A percentile compares a stretch with the other conserved stretches of the same genome.
These are phyloP conservation scores for Eidolon helvum DNA, from an alignment of 2,113 vertebrate species.

Conservation along the genomic window DNA sequence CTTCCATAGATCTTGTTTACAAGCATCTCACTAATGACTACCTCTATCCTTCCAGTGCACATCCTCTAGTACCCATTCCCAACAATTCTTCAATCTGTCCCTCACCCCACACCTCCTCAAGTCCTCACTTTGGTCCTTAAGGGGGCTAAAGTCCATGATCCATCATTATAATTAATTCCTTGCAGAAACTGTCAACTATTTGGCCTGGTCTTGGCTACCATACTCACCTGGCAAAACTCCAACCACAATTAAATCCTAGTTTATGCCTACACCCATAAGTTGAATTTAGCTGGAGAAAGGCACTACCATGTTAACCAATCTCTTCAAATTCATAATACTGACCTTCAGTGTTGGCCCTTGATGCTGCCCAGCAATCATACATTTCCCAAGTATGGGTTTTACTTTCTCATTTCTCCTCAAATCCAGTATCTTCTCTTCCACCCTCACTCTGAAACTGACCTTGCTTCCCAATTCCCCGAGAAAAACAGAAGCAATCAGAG, in stretches of 20 bases:
- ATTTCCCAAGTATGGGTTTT: neutral
- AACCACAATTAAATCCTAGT: neutral
- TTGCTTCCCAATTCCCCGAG: neutral
- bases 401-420: neutral
- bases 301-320: neutral
- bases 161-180: neutral
- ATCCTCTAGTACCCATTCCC: neutral
- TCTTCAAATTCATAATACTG: neutral
- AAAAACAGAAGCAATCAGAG: neutral
- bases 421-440: neutral
- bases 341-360: neutral
- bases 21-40: neutral
- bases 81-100: neutral
- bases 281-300: neutral
- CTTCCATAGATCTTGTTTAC: neutral
- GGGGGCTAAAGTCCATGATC: neutral
- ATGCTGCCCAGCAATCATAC: neutral
- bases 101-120: neutral
- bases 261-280: neutral
- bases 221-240: neutral
- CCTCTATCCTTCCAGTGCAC: neutral
- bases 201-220: neutral
- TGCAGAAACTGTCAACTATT: neutral
- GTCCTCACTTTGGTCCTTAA: neutral
- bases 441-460: neutral